Base-by-base conservation (phyloP, 2,888 invertebrate genomes). In the Podotricha telesiphe region DNA sequence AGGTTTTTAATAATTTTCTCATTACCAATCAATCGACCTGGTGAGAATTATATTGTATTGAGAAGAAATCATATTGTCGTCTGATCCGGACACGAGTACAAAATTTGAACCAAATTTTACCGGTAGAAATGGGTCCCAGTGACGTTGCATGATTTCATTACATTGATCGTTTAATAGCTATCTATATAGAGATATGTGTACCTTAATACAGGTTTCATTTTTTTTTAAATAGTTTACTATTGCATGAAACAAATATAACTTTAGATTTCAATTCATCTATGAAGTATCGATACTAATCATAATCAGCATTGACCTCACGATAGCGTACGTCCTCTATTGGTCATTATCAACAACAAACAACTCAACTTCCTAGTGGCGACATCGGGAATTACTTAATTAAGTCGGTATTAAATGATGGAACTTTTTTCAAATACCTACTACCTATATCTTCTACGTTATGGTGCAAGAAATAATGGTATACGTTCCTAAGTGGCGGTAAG, bases 241-340 rank as follows among this genome's bases (percentile, higher is more conserved):
- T 37, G 7, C 19, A 55, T 55, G 17, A 11, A 37, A 37, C 37
- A 55, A 4, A 34, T 59, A 19, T 13, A 8, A 53, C 15, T 67
- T 47, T 58, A 17, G 34, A 51, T 11, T 67, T 48, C 20, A 53
- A 61, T 40, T 69, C 62, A 73, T 72, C 70, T 53, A 51, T 74
- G 37, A 51, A 71, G 70, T 71, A 61, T 65, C 50, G 67, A 51
- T 73, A 72, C 70, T 71, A 50, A 56, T 55, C 67, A 69, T 68
- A 65, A 71, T 70, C 71, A 64, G 45, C 59, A 28, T 62, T 75
- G 73, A 76, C 75, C 75, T 76, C 71, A 64, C 48, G 72, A 70
- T 73, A 75, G 74, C 75, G 75, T 72, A 73, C 74, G 78, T 76
- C 68, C 71, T 69, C 67, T 66, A 62, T 50, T 58, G 56, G 69